phyloP scores from a whole-genome alignment of 2,113 vertebrate genomes.

The Excalfactoria chinensis region DNA sequence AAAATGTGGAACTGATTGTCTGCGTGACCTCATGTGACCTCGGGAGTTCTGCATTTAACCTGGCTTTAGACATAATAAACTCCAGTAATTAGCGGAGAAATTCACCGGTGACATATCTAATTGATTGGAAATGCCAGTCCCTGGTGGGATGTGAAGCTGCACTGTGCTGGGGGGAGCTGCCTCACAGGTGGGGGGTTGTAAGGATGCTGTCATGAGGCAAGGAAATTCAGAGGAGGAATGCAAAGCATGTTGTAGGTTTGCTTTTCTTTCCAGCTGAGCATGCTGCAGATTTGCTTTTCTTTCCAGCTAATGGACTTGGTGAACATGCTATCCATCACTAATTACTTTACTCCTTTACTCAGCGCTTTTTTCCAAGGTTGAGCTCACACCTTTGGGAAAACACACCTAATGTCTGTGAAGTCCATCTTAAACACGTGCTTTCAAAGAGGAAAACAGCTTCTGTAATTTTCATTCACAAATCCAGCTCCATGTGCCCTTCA shows the following conservation, averaged over 20 bases:
- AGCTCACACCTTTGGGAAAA: slow-evolving; percentile 52
- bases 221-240: slow-evolving; percentile 30
- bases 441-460: not conserved
- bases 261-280: slow-evolving; percentile 57
- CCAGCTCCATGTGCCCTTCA: not conserved
- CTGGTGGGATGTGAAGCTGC: rapidly evolving
- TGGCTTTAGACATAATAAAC: slow-evolving; percentile 78
- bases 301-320: slow-evolving; percentile 48
- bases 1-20: slow-evolving; percentile 77
- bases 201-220: slow-evolving; percentile 24
- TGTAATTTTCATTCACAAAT: not conserved
- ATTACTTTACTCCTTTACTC: slow-evolving; percentile 40
- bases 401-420: not conserved
- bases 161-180: not conserved
- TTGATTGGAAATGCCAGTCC: slow-evolving; percentile 68
- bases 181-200: not conserved
- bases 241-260: slow-evolving; percentile 21
- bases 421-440: not conserved
- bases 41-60: slow-evolving; percentile 76
- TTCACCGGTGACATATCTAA: slow-evolving; percentile 39
- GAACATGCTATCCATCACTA: slow-evolving; percentile 61
- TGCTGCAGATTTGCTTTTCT: slow-evolving; percentile 62
- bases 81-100: slow-evolving; percentile 70
- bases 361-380: slow-evolving; percentile 64
- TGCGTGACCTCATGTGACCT: slow-evolving; percentile 69